Evolutionary conservation across 2,113 vertebrate species (phyloP), one percentile per base, ranked within the genome.

Genomic region (Phocoena phocoena): DNA sequence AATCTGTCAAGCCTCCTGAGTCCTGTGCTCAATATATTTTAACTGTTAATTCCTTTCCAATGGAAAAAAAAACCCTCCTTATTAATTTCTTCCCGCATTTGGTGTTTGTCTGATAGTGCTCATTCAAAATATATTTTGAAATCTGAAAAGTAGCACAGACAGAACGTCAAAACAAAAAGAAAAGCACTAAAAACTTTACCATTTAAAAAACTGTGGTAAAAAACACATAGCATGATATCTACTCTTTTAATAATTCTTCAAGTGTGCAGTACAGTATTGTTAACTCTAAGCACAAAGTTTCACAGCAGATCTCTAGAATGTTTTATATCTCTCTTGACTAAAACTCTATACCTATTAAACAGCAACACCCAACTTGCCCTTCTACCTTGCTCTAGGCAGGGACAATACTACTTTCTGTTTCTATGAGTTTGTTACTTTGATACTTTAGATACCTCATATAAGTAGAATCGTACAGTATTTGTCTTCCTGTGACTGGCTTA

Each of bases 41-140:
- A 98, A 98, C 89, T 97, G 92, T 95, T 97, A 96, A 83, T 74
- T 70, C 2, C 25, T 96, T 98, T 95, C 73, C 60, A 88, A 53
- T 85, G 41, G 31, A 67, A 97, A 97, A 47, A 70, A 33, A 36
- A 65, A 47, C 12, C 10, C 62, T 58, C 41, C 4, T 41, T 94
- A 88, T 92, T 58, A 89, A 93, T 94, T 74, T 74, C 76, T 67
- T 88, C 15, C 20, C n/a, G 36, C 80, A 28, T 70, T 94, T 93
- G 53, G 53, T 73, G 3, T 47, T 84, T 93, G 4, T 47, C 79
- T 93, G 36, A 92, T 25, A 60, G 3, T 15, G 14, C 94, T 65
- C 55, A 98, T 96, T 95, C 96, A 95, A 12, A 65, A 31, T 31
- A 13, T 31, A 65, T 31, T 65, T 65, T 65, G 63, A 65, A 65